Conservation (phyloP, 2,113 vertebrate genomes). For the Cisticola juncidis region DNA sequence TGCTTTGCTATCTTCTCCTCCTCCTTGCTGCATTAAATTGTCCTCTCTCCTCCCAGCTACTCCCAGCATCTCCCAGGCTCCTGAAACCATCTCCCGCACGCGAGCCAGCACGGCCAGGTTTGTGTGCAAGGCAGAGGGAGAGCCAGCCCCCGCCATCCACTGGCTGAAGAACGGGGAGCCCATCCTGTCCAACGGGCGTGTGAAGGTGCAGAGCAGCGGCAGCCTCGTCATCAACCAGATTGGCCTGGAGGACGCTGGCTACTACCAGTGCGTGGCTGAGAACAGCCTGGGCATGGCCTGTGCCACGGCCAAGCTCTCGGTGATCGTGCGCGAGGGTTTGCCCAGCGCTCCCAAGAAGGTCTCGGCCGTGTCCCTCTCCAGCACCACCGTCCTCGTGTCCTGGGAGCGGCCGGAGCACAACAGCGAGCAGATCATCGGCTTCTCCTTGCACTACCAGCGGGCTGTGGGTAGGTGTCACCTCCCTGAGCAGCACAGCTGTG, state of each 20-base stretch:
- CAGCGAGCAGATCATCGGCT: slow-evolving; percentile 94
- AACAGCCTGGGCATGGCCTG: slow-evolving; percentile 90
- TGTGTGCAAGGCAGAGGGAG: slow-evolving; percentile 90
- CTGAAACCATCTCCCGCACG: slow-evolving; percentile 89
- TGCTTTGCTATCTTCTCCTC: slow-evolving; percentile 19
- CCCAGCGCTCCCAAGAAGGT: slow-evolving; percentile 90
- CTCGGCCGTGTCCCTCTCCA: slow-evolving; percentile 83
- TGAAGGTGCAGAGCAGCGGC: slow-evolving; percentile 88
- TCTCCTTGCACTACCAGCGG: slow-evolving; percentile 93
- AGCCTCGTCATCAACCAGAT: slow-evolving; percentile 96
- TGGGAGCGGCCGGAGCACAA: slow-evolving; percentile 93
- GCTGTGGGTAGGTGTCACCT: slow-evolving; percentile 77
- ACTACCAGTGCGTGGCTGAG: slow-evolving; percentile 95
- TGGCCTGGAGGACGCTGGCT: slow-evolving; percentile 89
- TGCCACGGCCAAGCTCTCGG: slow-evolving; percentile 87
- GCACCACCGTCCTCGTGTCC: slow-evolving; percentile 85
- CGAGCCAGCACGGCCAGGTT: slow-evolving; percentile 94
- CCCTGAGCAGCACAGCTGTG: neutral
- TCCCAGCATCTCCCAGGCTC: slow-evolving; percentile 89
- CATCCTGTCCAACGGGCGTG: slow-evolving; percentile 84
- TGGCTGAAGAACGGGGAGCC: slow-evolving; percentile 90
- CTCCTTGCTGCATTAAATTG: slow-evolving; percentile 10
- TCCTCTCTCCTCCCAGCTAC: slow-evolving; percentile 74
- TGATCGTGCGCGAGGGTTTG: slow-evolving; percentile 92
- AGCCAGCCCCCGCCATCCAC: slow-evolving; percentile 82